Evolutionary conservation across 2,888 invertebrate species (phyloP).

Genomic region (Enchytraeus crypticus): DNA sequence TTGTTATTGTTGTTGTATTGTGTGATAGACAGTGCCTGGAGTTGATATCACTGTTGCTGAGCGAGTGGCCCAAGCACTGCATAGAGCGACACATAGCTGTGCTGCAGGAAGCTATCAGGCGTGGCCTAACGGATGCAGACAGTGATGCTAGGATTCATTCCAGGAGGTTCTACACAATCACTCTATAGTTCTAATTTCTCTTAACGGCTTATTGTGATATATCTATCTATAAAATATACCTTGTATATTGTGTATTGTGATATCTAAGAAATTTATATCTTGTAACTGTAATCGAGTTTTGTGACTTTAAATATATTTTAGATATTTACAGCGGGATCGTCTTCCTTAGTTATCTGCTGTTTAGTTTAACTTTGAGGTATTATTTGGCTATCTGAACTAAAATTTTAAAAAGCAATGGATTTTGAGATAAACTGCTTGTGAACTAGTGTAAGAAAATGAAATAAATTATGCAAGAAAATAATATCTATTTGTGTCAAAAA

Average conservation of each 20-base stretch:
- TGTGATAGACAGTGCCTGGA: slow-evolving; percentile 64
- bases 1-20: no score
- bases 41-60: slow-evolving; percentile 70
- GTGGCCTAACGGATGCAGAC: slow-evolving; percentile 85
- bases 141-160: slow-evolving; percentile 73
- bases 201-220: background rate
- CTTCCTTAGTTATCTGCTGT: no score
- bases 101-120: slow-evolving; percentile 69
- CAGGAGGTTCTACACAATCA: slow-evolving; percentile 61
- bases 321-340: no score
- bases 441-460: no score
- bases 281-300: background rate
- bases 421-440: no score
- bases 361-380: no score
- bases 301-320: background rate
- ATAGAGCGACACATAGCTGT: slow-evolving; percentile 70
- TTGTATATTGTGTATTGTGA: no score
- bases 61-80: slow-evolving; percentile 72
- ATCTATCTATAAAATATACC: background rate
- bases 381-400: no score
- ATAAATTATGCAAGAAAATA: no score
- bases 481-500: no score
- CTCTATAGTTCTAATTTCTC: background rate
- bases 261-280: background rate
- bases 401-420: no score